Conservation (phyloP, 2,797 vertebrate genomes). For the Danio albolineatus region DNA sequence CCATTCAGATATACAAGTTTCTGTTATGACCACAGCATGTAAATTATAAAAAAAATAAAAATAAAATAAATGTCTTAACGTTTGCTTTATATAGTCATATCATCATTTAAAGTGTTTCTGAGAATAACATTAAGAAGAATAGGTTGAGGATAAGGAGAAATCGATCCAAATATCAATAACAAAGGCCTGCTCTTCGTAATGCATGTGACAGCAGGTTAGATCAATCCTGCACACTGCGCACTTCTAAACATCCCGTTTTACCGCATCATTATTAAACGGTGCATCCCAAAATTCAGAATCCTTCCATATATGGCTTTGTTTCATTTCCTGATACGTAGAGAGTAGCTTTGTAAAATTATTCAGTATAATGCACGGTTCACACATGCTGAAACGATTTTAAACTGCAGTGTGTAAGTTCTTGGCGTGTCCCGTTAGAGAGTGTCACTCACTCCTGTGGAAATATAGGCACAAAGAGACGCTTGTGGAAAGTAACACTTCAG, state of each 20-base stretch:
- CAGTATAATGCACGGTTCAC: neutral
- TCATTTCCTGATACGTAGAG: neutral
- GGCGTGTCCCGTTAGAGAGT: neutral
- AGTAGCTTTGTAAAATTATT: neutral
- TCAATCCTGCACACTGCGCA: conserved; percentile 4
- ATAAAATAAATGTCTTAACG: too few relatives aligned
- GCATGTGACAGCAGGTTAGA: neutral
- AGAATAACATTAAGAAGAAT: neutral
- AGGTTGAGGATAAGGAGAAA: neutral
- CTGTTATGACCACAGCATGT: neutral
- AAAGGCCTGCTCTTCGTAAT: neutral
- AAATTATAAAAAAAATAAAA: too few relatives aligned
- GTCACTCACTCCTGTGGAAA: neutral
- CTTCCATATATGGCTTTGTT: conserved; percentile 46
- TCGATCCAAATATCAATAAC: neutral
- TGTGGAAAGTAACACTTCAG: neutral
- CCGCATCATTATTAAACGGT: neutral
- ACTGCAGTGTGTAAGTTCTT: neutral
- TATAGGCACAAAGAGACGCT: neutral
- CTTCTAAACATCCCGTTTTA: neutral
- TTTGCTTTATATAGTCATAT: neutral
- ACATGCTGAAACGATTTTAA: neutral
- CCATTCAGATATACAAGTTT: neutral
- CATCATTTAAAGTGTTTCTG: neutral
- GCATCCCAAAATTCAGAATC: neutral